Evolutionary conservation across 2,113 vertebrate species (phyloP).

Genomic region (Pao palembangensis): DNA sequence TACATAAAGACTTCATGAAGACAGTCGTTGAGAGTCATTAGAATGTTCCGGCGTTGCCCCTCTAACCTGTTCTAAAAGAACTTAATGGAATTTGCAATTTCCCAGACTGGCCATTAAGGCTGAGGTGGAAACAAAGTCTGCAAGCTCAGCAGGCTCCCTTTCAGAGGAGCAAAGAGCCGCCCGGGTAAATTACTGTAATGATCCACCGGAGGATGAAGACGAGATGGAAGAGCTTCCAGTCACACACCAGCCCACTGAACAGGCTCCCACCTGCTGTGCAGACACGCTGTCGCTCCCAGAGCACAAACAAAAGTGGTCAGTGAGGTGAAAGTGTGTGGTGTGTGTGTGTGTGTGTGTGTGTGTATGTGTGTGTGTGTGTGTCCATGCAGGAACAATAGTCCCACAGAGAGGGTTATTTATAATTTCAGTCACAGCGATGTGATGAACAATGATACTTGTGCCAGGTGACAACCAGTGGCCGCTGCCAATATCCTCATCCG

Average conservation of each 20-base stretch:
- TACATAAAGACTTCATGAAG: background rate
- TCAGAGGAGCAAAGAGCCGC: conserved; percentile 4
- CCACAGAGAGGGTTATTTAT: conserved; percentile 57
- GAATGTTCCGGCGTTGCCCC: conserved; percentile 10
- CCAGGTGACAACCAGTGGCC: conserved; percentile 44
- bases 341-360: background rate
- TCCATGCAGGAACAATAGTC: conserved; percentile 58
- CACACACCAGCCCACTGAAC: too few relatives aligned
- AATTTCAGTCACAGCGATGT: conserved; percentile 27
- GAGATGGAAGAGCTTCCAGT: conserved; percentile 19
- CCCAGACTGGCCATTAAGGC: conserved; percentile 36
- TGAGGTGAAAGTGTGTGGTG: conserved; percentile 48
- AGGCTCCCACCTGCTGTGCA: conserved; percentile 30
- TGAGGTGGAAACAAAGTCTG: conserved; percentile 42
- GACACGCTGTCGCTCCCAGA: conserved; percentile 28
- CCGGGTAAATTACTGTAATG: background rate
- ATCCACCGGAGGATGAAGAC: background rate
- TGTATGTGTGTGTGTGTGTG: conserved; percentile 29
- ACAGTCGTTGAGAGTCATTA: conserved; percentile 19
- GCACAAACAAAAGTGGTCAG: conserved; percentile 30
- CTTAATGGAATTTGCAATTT: conserved; percentile 24
- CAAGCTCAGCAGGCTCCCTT: conserved; percentile 30
- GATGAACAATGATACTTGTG: conserved; percentile 31
- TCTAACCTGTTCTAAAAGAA: conserved; percentile 15
- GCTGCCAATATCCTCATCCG: conserved; percentile 54